Evolutionary conservation across 2,888 invertebrate genomes (phyloP), one percentile per base, ranked within the genome.

Genomic region (Ceriagrion tenellum): DNA sequence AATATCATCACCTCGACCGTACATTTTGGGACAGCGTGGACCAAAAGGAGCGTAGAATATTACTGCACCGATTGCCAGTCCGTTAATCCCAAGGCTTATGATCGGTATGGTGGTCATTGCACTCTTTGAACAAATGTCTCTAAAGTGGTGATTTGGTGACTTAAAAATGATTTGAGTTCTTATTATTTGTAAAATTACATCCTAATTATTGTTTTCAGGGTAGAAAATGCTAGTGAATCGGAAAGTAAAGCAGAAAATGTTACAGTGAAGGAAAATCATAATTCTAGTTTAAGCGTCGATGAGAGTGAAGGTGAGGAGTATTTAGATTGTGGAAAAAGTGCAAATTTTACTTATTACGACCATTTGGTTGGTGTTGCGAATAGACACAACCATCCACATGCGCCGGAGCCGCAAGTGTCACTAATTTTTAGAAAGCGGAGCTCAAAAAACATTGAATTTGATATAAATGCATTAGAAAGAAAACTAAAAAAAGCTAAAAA

Each of bases 281-380:
- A 69, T 88, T 89, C 95, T 40, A 95, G 90, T 81, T 4, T 40
- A 56, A 90, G 59, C 35, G 91, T 95, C 74, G 95, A 90, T 74
- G 95, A 89, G 26, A 89, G 74, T 91, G 95, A 88, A 96, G 96
- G 95, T 90, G 96, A 96, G 35, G 96, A 96, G 95, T 96, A 96
- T 56, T 97, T 98, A 96, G 98, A 98, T 96, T 99, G 99, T 97
- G 98, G 98, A 8, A 98, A 98, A 97, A 98, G 98, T 95, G 98
- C 98, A 1, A 99, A 99, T 97, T 98, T 98, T 96, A 99, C 99
- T 10, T 98, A 98, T 96, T 99, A 99, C 97, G 99, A 99, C 97
- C 98, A 98, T 97, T 97, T 99, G 95, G 98, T 98, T 95, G 99
- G 99, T 35, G 98, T 99, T 69, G 98, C 98, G n/a, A 98, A 98